A percentile compares a stretch with the other conserved stretches of the same genome.
Conservation (phyloP, 2,888 invertebrate genomes). For the Crossocerus cetratus region DNA sequence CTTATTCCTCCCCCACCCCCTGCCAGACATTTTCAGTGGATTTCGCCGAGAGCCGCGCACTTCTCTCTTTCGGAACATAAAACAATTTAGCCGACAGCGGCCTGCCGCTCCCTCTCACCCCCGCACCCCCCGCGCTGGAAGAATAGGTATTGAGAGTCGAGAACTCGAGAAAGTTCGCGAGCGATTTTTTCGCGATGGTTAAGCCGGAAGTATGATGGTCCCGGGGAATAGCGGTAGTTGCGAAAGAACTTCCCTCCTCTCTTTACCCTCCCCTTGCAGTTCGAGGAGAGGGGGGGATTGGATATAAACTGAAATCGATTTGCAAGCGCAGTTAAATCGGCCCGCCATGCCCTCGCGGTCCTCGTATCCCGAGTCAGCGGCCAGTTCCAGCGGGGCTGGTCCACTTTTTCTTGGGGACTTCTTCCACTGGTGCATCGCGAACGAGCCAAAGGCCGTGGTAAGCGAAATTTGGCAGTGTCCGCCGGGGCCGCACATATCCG, state of each 20-base stretch:
- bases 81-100: background rate
- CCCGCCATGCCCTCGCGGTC: background rate
- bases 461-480: slow-evolving; percentile 3
- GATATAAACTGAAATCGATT: slow-evolving; percentile 8
- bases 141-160: background rate
- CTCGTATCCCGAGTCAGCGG: background rate
- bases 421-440: slow-evolving; percentile 10
- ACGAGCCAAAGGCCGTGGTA: slow-evolving; percentile 30
- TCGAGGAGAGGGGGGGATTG: background rate
- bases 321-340: slow-evolving; percentile 7
- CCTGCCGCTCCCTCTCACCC: background rate
- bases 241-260: background rate
- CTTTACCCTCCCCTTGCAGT: background rate
- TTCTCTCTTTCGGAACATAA: background rate
- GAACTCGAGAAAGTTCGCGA: background rate
- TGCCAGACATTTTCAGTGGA: too few relatives aligned
- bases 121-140: background rate
- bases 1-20: too few relatives aligned
- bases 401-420: slow-evolving; percentile 15
- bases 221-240: background rate
- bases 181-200: background rate
- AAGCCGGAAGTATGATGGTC: background rate
- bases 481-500: slow-evolving; percentile 7
- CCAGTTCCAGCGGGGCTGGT: slow-evolving; percentile 1
- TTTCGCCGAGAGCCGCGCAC: too few relatives aligned